Conservation (phyloP, 2,113 vertebrate species). For the Perca fluviatilis region DNA sequence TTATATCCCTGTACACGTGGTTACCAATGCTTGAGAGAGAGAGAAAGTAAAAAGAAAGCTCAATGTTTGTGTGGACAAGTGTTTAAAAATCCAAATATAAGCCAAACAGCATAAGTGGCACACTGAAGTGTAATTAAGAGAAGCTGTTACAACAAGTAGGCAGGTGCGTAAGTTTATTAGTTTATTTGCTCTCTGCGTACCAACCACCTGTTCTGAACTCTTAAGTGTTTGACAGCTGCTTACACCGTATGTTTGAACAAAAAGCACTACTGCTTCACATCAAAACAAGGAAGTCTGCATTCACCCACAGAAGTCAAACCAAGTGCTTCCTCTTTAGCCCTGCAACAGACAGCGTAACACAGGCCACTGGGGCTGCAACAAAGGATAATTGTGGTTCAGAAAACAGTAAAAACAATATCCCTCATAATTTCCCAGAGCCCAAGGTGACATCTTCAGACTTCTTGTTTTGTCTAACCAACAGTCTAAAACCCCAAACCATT, state of each 20-base stretch:
- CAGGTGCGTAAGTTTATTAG: neutral
- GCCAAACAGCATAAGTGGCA: neutral
- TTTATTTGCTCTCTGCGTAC: neutral
- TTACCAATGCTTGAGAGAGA: neutral
- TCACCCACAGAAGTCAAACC: neutral
- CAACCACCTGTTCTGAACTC: slow-evolving; percentile 27
- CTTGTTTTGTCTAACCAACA: neutral
- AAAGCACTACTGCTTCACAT: neutral
- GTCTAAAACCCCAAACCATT: neutral
- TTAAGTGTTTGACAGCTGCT: neutral
- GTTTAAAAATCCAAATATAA: neutral
- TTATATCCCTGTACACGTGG: neutral
- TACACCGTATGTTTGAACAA: slow-evolving; percentile 12
- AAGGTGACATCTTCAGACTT: neutral
- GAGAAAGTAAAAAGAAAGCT: neutral
- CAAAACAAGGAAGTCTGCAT: neutral
- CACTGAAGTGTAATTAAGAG: neutral
- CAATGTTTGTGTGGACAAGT: neutral
- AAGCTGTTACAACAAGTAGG: neutral
- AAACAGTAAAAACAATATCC: neutral
- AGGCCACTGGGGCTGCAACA: neutral
- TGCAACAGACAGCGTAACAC: neutral
- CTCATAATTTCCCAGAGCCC: too few relatives aligned
- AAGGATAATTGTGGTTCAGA: neutral
- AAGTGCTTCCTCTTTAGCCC: neutral